Evolutionary conservation across 2,888 invertebrate genomes (phyloP), one percentile per base, ranked within the genome.

Genomic region (Caenorhabditis parvicauda): DNA sequence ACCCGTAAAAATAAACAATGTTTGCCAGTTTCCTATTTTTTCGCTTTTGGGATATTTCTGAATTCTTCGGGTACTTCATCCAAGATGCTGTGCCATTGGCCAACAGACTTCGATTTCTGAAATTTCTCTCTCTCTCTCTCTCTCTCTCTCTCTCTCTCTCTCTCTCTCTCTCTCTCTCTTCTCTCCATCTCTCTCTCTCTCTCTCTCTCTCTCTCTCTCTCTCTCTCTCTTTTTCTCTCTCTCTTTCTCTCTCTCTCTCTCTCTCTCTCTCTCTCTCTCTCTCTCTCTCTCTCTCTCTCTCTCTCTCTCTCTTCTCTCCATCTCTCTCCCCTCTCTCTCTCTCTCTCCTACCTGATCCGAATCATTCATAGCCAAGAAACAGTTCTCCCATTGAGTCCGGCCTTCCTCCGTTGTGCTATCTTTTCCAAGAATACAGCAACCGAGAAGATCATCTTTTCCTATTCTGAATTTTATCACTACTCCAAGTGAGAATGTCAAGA

Each of bases 361-460:
- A 24, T 54, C 54, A 6, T 57, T 46, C 21, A 54, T 42, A n/a
- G 62, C 54, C n/a, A 61, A 59, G 50, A 76, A 72, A 47, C 73
- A 71, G 29, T 77, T 75, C 27, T 75, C 75, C 80, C 80, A 80
- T 53, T 80, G 80, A 25, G 69, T 61, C 29, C 67, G 59, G 17
- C 80, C 80, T 44, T 79, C 75, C 2, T 51, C 48, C 1, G 79
- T 80, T 6, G 76, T 74, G 32, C 70, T 70, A 38, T 77, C 71
- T 32, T 67, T 64, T 3, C 80, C 80, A 6, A 81, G 51, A 7
- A 81, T 88, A 64, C 83, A 83, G 82, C 89, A 90, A 3, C 91
- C 91, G 85, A 91, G 89, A 67, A 90, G 83, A 81, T 91, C 91
- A 82, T 91, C 90, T 29, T 89, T 87, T 12, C 91, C 90, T 75